Percentiles rank a stretch among this genome's conserved stretches.
Conservation (phyloP, 2,888 invertebrate species). For the Polyommatus icarus region DNA sequence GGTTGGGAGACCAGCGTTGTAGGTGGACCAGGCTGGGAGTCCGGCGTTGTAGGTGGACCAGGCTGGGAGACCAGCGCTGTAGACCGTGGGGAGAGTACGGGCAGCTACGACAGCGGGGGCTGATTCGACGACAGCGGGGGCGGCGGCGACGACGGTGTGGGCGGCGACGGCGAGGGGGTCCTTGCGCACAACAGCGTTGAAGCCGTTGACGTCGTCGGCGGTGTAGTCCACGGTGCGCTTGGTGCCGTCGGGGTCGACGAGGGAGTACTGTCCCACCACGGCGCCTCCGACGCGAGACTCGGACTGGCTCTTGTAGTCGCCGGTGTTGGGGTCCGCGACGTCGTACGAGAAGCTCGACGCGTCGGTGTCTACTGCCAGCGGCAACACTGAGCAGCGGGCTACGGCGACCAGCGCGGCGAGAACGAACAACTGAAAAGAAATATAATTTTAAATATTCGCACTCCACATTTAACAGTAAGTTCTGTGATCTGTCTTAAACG, state of each 20-base stretch:
- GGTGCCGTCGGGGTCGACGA: slow-evolving; percentile 64
- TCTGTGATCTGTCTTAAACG: slow-evolving; percentile 33
- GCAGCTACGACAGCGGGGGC: slow-evolving; percentile 38
- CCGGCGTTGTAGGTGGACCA: slow-evolving; percentile 32
- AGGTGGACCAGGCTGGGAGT: not conserved
- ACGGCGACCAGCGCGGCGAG: slow-evolving; percentile 68
- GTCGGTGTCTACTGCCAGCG: slow-evolving; percentile 63
- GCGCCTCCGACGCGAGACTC: slow-evolving; percentile 59
- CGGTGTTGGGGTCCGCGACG: slow-evolving; percentile 78
- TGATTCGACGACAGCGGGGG: slow-evolving; percentile 37
- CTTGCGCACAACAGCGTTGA: slow-evolving; percentile 68
- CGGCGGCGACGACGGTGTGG: slow-evolving; percentile 43
- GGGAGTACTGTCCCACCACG: slow-evolving; percentile 64
- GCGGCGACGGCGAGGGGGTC: slow-evolving; percentile 44
- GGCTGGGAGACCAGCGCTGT: slow-evolving; percentile 40
- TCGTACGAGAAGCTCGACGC: slow-evolving; percentile 74
- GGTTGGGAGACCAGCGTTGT: not conserved
- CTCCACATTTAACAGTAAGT: not conserved
- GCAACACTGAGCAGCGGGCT: slow-evolving; percentile 71
- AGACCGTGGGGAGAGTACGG: slow-evolving; percentile 39
- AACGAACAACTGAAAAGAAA: slow-evolving; percentile 64
- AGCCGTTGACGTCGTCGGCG: slow-evolving; percentile 69
- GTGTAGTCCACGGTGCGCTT: slow-evolving; percentile 65
- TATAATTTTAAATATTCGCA: slow-evolving; percentile 28
- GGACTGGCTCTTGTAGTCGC: slow-evolving; percentile 75